Evolutionary conservation across 2,797 vertebrate genomes (phyloP), one percentile per base, ranked within the genome.

Genomic region (Anomalospiza imberbis): DNA sequence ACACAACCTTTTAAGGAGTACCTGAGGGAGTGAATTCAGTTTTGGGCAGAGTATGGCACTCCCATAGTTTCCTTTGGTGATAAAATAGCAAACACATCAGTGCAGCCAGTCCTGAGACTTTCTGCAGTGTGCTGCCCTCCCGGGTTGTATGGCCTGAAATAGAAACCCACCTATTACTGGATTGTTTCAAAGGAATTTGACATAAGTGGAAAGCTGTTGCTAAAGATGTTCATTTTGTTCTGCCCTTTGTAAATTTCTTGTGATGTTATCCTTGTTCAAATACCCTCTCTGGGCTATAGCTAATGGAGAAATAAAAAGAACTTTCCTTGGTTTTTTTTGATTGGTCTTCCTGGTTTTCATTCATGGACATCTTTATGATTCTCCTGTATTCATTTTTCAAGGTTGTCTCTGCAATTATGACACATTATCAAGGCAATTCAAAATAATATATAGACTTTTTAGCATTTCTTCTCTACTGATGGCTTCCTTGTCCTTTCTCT

Each of bases 391-490:
- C 80, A 96, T 79, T 94, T 83, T 70, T 97, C 97, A 98, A 97
- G 97, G 97, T 98, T 97, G 96, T 88, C 91, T 94, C 79, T 81
- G 93, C 93, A 97, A 96, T 98, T 98, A 97, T 85, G 84, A 92
- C 74, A 96, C 95, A 88, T 97, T 97, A 97, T 82, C 94, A 89
- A 97, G 91, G 94, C 96, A 97, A 97, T 97, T 97, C 94, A 94
- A 97, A 98, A 95, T 97, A 97, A 97, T 97, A 96, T 95, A 97
- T 96, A 97, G 97, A 96, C 88, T 90, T 95, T 83, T 97, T 97
- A 97, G 95, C 95, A 97, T 97, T 98, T 98, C 68, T 88, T 97
- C 88, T 95, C 83, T 92, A 45, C 24, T 97, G 95, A 98, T 97
- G 93, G 88, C 83, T 96, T 97, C 91, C 79, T 94, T 97, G 97